Percentiles rank a stretch among this genome's conserved stretches.
These are phyloP conservation scores for Tetragnatha versicolor DNA, from an alignment of 1,140 invertebrate genomes.

Conservation along the genomic window DNA sequence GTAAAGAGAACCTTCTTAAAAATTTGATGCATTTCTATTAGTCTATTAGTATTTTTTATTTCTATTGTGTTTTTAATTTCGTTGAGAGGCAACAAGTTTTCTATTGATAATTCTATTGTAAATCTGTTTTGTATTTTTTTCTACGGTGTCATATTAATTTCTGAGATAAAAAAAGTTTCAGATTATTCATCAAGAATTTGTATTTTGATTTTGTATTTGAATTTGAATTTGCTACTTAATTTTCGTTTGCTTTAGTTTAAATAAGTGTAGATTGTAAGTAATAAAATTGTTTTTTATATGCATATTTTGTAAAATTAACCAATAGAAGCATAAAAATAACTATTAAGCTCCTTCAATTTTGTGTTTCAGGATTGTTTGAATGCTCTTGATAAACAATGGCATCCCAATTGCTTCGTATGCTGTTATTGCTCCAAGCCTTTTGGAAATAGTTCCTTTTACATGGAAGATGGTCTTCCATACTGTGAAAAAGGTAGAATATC, in stretches of 20 bases:
- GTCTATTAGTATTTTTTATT: too few species aligned
- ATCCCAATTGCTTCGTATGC: slow-evolving; percentile 96
- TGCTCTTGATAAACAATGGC: slow-evolving; percentile 96
- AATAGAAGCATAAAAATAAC: not conserved
- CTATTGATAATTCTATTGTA: not conserved
- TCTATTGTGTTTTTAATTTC: too few species aligned
- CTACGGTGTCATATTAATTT: too few species aligned
- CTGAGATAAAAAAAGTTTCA: too few species aligned
- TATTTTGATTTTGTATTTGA: not conserved
- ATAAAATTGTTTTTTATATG: too few species aligned
- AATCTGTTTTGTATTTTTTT: too few species aligned
- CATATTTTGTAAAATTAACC: too few species aligned
- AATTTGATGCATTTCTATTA: too few species aligned
- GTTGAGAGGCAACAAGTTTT: too few species aligned
- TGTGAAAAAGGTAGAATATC: slow-evolving; percentile 84
- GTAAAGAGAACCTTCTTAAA: too few species aligned
- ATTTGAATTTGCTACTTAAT: not conserved
- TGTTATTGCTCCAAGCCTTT: slow-evolving; percentile 93
- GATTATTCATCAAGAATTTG: not conserved
- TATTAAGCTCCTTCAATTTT: not conserved
- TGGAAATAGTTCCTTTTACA: slow-evolving; percentile 95
- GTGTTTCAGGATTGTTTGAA: slow-evolving; percentile 89
- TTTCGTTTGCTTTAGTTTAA: not conserved
- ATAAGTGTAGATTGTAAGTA: not conserved
- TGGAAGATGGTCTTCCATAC: slow-evolving; percentile 96